These are phyloP conservation scores for Panulirus ornatus DNA, from an alignment of 1,140 invertebrate genomes.

Conservation along the genomic window DNA sequence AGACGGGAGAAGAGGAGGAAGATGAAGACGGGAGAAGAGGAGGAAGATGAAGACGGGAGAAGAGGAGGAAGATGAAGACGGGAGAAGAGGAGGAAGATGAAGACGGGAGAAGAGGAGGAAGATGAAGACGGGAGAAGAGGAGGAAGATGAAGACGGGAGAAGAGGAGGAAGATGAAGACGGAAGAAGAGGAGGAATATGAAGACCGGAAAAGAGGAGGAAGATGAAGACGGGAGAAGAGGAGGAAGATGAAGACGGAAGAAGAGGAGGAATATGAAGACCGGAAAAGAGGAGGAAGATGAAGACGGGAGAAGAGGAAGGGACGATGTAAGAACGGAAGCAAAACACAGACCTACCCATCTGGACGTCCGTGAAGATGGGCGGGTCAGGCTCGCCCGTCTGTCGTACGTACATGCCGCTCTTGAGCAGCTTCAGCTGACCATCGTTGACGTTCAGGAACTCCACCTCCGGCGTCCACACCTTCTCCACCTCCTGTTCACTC, in stretches of 20 bases:
- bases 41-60: too few species aligned
- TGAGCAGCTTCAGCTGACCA: conserved; percentile 25
- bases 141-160: background rate
- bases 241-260: background rate
- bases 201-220: background rate
- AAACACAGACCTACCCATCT: conserved; percentile 42
- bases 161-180: background rate
- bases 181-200: background rate
- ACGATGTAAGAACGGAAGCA: too few species aligned
- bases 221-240: background rate
- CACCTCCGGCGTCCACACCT: conserved; percentile 43
- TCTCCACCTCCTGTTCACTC: conserved; percentile 15
- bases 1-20: too few species aligned
- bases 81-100: background rate
- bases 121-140: background rate
- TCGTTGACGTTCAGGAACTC: conserved; percentile 57
- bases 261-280: background rate
- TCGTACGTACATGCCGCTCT: conserved; percentile 15
- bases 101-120: background rate
- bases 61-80: too few species aligned
- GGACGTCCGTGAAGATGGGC: conserved; percentile 35
- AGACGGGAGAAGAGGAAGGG: background rate
- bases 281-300: background rate
- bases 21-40: too few species aligned
- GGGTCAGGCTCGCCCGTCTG: conserved; percentile 9